Percentiles rank a stretch among this genome's conserved stretches.
Evolutionary conservation across 2,888 invertebrate species (phyloP).

Genomic region (Acleris cristana): DNA sequence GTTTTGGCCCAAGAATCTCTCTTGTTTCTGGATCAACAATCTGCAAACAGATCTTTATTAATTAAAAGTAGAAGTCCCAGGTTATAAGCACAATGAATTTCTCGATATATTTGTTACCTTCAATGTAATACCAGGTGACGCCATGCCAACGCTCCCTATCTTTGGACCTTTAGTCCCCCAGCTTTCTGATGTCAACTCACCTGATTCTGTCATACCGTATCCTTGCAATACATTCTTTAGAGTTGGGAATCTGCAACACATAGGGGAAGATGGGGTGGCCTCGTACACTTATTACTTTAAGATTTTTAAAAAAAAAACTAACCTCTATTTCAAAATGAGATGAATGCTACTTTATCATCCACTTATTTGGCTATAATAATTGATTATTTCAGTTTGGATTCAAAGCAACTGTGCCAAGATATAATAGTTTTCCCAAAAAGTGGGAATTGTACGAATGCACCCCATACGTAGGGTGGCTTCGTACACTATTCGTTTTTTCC

Average conservation of each 20-base stretch:
- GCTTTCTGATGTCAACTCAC: slow-evolving; percentile 14
- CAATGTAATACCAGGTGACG: slow-evolving; percentile 26
- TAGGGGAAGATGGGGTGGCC: no score
- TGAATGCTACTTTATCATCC: no score
- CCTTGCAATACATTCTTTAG: slow-evolving; percentile 25
- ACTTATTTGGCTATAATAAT: no score
- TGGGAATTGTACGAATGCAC: no score
- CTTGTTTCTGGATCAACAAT: slow-evolving; percentile 74
- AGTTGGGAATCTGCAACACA: neutral
- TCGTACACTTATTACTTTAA: no score
- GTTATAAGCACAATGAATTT: neutral
- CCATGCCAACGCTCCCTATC: slow-evolving; percentile 33
- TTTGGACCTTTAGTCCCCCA: slow-evolving; percentile 21
- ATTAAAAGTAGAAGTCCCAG: neutral
- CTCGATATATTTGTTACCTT: slow-evolving; percentile 4
- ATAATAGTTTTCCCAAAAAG: no score
- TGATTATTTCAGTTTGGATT: no score
- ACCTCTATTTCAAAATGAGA: no score
- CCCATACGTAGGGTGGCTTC: no score
- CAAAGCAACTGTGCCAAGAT: no score
- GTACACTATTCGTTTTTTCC: no score
- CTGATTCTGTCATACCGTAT: slow-evolving; percentile 35
- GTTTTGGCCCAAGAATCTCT: slow-evolving; percentile 66
- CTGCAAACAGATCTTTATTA: slow-evolving; percentile 46
- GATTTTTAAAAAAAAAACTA: no score